phyloP scores from a whole-genome alignment of 2,888 invertebrate species.

The Synanthedon myopaeformis region DNA sequence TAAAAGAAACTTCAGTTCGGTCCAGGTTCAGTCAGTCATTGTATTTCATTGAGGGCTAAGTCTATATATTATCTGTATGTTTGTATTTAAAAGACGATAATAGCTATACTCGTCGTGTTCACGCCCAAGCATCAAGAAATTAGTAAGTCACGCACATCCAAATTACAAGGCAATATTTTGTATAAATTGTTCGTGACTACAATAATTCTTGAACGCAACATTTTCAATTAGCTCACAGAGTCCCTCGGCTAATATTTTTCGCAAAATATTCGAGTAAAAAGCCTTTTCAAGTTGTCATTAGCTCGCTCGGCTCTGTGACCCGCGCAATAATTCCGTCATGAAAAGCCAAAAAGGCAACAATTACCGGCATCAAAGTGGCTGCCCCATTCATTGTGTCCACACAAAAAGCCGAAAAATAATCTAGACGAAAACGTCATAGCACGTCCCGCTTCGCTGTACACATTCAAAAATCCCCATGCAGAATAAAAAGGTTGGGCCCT shows the following conservation, averaged over 20 bases:
- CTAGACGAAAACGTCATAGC: slow-evolving; percentile 16
- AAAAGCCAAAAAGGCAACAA: slow-evolving; percentile 10
- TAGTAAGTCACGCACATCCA: slow-evolving; percentile 7
- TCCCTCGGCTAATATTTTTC: background rate
- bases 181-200: no score
- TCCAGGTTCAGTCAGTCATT: no score
- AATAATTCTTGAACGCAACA: no score
- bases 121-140: slow-evolving; percentile 7
- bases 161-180: no score
- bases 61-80: background rate
- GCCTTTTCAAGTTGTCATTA: slow-evolving; percentile 3
- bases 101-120: slow-evolving; percentile 6
- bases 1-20: no score
- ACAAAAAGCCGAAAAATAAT: slow-evolving; percentile 16
- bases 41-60: no score
- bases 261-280: background rate
- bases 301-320: slow-evolving; percentile 12
- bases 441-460: slow-evolving; percentile 8
- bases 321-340: slow-evolving; percentile 20
- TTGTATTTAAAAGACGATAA: slow-evolving; percentile 1
- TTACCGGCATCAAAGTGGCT: slow-evolving; percentile 1
- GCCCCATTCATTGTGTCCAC: slow-evolving; percentile 21
- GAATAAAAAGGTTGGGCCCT: slow-evolving; percentile 57
- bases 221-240: no score
- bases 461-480: slow-evolving; percentile 46